Base-by-base conservation (phyloP, 2,797 vertebrate species). In the Periparus ater region DNA sequence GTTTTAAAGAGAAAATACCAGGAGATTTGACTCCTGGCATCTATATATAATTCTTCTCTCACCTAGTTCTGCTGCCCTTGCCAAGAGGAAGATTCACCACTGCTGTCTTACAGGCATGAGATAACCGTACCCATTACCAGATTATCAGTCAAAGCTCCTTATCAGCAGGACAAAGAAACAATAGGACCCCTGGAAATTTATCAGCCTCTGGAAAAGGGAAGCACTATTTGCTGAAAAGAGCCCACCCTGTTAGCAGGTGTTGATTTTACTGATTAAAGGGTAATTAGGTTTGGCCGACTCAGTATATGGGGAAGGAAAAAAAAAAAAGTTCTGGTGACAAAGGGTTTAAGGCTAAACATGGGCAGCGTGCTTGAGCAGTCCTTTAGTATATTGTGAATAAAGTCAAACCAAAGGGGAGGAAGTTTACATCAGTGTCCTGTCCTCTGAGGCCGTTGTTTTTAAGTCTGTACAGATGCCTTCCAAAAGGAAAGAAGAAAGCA, bases 241-340 rank as follows among this genome's bases (percentile, higher is more conserved):
- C 87, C 95, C 96, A 96, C 95, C 95, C 91, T 93, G 87, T 81
- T 91, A 96, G 95, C 93, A 91, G 93, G 93, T 96, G 96, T 95
- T 95, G 95, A 96, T 96, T 95, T 94, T 97, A 91, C 85, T 91
- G 91, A 96, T 96, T 96, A 95, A 95, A 91, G n/a, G 34, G 70
- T 93, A 96, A 96, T 95, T 94, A 93, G 40, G 88, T 73, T 95
- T 88, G 85, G 73, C 76, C 91, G 91, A 89, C 51, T 85, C 73
- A 50, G 38, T 91, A 66, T 50, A 88, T 9, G 12, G 34, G 21
- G 48, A 82, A 83, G n/a, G 27, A 83, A 80, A 88, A 66, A 90
- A 45, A 90, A 61, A 93, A 82, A 26, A 29, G 25, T 75, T 78
- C 34, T 51, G 26, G 58, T 81, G 76, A 86, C 76, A 95, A 92